Percentiles rank a stretch among this genome's conserved stretches.
These are phyloP conservation scores for Rhagonycha fulva DNA, from an alignment of 2,888 invertebrate species.

Conservation along the genomic window DNA sequence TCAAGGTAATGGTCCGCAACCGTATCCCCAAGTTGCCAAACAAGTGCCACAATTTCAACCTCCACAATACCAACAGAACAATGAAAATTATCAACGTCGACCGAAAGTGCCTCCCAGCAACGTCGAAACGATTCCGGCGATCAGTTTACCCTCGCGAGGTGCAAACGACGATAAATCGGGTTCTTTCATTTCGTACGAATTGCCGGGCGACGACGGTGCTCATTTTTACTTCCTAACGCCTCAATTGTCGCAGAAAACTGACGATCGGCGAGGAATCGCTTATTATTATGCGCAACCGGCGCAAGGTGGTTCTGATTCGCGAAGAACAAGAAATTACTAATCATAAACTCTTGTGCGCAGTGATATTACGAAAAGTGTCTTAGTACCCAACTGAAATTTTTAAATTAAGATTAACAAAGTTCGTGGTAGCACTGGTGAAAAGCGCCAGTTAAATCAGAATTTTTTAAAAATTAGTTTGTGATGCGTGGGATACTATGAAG, in stretches of 20 bases:
- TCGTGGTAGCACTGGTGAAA: background rate
- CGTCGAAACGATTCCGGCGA: constrained; percentile 33
- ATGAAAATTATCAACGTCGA: constrained; percentile 13
- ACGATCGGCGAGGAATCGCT: constrained; percentile 17
- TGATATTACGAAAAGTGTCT: background rate
- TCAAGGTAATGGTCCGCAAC: constrained; percentile 7
- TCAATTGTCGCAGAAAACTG: constrained; percentile 58
- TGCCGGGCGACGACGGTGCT: constrained; percentile 76
- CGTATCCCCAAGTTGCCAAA: constrained; percentile 37
- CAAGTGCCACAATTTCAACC: constrained; percentile 31
- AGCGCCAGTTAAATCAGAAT: background rate
- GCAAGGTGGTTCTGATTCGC: background rate
- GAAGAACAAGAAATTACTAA: background rate
- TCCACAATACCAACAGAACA: constrained; percentile 34
- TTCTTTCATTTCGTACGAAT: constrained; percentile 72
- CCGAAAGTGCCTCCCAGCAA: constrained; percentile 30
- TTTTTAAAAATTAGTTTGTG: too few species aligned
- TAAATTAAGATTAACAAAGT: background rate
- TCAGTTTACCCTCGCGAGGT: constrained; percentile 28
- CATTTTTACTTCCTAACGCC: constrained; percentile 81
- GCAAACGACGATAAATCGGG: constrained; percentile 55
- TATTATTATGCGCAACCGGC: constrained; percentile 12
- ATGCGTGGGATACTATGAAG: background rate
- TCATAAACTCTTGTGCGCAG: background rate
- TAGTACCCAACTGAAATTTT: background rate